These are phyloP conservation scores for Sphecodes monilicornis DNA, from an alignment of 2,888 invertebrate species.

Conservation along the genomic window DNA sequence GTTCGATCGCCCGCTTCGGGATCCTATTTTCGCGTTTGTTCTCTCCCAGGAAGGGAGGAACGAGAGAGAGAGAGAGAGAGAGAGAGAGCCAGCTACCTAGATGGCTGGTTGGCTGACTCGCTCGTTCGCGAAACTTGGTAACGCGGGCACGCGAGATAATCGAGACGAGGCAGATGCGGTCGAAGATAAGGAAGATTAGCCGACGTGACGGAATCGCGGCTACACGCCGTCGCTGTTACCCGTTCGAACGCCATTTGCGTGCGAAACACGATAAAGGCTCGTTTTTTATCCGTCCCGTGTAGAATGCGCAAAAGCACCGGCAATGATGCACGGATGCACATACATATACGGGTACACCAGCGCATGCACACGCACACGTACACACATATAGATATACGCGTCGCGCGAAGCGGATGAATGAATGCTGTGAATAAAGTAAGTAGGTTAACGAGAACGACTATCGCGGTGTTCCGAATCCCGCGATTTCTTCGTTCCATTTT, in stretches of 20 bases:
- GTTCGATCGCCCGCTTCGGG: constrained; percentile 50
- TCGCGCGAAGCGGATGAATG: constrained; percentile 49
- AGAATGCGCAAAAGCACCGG: constrained; percentile 7
- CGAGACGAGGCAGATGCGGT: constrained; percentile 3
- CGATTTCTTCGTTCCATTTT: constrained; percentile 26
- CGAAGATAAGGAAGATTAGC: constrained; percentile 34
- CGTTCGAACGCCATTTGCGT: constrained; percentile 53
- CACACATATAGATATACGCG: constrained; percentile 16
- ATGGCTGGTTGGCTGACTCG: neutral
- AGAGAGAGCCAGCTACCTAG: neutral
- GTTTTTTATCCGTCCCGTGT: constrained; percentile 23
- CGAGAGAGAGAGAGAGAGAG: neutral
- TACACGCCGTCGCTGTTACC: neutral
- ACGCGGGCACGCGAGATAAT: constrained; percentile 14
- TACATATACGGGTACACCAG: neutral
- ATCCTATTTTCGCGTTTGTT: constrained; percentile 18
- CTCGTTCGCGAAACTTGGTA: constrained; percentile 5
- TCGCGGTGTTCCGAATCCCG: constrained; percentile 44
- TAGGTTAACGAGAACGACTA: constrained; percentile 64
- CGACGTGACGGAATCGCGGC: constrained; percentile 14
- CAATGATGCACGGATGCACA: constrained; percentile 1
- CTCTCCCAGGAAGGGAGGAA: neutral
- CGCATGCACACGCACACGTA: neutral
- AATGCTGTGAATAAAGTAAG: constrained; percentile 60
- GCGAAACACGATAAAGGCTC: constrained; percentile 37